Conservation (phyloP, 1,140 invertebrate species). For the Solen grandis region DNA sequence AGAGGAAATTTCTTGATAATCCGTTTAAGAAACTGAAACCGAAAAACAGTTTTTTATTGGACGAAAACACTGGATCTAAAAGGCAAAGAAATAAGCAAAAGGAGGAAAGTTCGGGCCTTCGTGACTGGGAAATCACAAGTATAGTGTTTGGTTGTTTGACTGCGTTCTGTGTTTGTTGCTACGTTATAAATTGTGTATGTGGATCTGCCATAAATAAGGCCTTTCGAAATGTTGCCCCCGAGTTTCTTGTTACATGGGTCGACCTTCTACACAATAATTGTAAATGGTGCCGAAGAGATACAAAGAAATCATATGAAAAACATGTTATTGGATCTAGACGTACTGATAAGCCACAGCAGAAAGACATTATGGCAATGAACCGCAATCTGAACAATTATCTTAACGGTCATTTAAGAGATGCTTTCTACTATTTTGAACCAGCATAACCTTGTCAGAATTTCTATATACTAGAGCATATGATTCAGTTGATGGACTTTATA, state of each 20-base stretch:
- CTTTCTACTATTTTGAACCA: slow-evolving; percentile 29
- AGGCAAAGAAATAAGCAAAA: neutral
- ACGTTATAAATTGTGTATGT: slow-evolving; percentile 29
- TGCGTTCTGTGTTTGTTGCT: slow-evolving; percentile 21
- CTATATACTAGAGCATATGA: too few relatives aligned
- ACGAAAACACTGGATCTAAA: slow-evolving; percentile 17
- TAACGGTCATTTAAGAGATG: neutral
- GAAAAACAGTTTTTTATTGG: slow-evolving; percentile 60
- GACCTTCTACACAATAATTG: slow-evolving; percentile 48
- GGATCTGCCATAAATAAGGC: slow-evolving; percentile 28
- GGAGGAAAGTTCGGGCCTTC: neutral
- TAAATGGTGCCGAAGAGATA: slow-evolving; percentile 28
- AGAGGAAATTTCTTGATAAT: slow-evolving; percentile 63
- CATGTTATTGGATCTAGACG: slow-evolving; percentile 51
- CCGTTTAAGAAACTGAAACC: slow-evolving; percentile 64
- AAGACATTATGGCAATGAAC: slow-evolving; percentile 30
- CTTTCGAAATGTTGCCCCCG: slow-evolving; percentile 45
- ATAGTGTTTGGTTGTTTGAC: slow-evolving; percentile 21
- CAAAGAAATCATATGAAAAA: slow-evolving; percentile 40
- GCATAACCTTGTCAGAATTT: too few relatives aligned
- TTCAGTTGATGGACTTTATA: too few relatives aligned
- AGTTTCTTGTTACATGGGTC: slow-evolving; percentile 39
- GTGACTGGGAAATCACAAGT: slow-evolving; percentile 33
- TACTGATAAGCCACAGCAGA: neutral
- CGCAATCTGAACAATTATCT: slow-evolving; percentile 47